These are phyloP conservation scores for Dendrophyllia cribrosa DNA, from an alignment of 64 coral and sea anemone species.

Conservation along the genomic window DNA sequence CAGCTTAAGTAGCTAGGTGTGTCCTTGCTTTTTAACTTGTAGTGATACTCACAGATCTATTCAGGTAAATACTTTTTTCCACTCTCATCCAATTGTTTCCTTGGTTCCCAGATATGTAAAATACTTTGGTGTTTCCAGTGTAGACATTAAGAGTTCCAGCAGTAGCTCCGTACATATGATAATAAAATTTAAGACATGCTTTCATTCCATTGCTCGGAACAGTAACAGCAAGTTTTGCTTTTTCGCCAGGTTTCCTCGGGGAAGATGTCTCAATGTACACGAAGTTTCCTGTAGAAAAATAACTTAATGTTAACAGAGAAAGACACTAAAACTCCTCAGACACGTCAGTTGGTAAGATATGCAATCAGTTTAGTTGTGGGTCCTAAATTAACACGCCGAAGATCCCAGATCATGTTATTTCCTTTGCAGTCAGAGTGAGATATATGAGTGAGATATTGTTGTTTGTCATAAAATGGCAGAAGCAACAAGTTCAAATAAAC, in stretches of 20 bases:
- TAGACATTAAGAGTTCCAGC: slow-evolving; percentile 30
- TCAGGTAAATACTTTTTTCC: background rate
- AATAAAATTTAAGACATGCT: slow-evolving; percentile 15
- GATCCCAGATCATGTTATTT: too few relatives aligned
- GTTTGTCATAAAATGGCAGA: background rate
- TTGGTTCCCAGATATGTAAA: background rate
- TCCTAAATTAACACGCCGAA: too few relatives aligned
- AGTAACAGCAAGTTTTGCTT: background rate
- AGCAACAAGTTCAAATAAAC: background rate
- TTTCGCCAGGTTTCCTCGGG: background rate
- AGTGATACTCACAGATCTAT: background rate
- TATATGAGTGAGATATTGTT: too few relatives aligned
- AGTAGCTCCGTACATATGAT: slow-evolving; percentile 43
- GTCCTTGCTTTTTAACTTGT: too few relatives aligned
- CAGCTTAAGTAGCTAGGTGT: too few relatives aligned
- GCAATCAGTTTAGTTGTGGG: too few relatives aligned
- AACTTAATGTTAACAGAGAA: too few relatives aligned
- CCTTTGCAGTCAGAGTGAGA: too few relatives aligned
- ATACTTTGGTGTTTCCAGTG: slow-evolving; percentile 45
- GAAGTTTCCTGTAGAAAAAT: background rate
- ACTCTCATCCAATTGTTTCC: slow-evolving; percentile 23
- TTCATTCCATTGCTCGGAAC: background rate
- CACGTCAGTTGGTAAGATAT: too few relatives aligned
- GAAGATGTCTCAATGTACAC: background rate
- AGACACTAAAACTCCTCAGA: too few relatives aligned